Percentiles rank a stretch among this genome's conserved stretches.
Conservation (phyloP, 2,113 vertebrate genomes). For the Hyaena hyaena region DNA sequence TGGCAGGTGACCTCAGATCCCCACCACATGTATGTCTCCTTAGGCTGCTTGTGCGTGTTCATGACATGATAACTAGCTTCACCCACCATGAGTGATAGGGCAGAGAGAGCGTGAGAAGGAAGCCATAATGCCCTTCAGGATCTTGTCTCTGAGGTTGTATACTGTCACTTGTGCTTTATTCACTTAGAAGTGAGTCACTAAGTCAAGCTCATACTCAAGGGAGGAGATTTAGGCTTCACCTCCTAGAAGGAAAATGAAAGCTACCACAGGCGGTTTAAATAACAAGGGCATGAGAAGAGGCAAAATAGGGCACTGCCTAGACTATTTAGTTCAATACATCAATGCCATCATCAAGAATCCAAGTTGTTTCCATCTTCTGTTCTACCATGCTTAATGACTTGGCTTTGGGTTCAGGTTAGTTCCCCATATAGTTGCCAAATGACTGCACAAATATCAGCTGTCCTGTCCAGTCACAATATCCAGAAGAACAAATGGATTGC, state of each 20-base stretch:
- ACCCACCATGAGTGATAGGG: background rate
- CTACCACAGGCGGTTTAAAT: background rate
- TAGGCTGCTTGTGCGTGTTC: background rate
- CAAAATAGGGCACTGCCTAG: background rate
- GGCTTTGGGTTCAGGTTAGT: background rate
- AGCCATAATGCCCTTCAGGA: background rate
- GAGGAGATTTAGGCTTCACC: background rate
- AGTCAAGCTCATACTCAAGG: background rate
- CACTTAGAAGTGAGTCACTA: background rate
- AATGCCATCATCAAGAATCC: background rate
- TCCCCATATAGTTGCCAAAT: background rate
- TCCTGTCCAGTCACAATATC: background rate
- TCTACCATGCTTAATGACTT: background rate
- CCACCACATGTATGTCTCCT: background rate
- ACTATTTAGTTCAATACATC: background rate
- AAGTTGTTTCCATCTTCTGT: background rate
- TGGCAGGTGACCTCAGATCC: background rate
- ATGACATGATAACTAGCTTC: background rate
- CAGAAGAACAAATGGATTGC: background rate
- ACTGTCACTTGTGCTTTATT: background rate
- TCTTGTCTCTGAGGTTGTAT: background rate
- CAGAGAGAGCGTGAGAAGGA: background rate
- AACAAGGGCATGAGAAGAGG: background rate
- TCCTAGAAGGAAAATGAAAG: conserved; percentile 20
- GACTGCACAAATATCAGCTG: background rate